phyloP scores from a whole-genome alignment of 2,113 vertebrate genomes.

The Istiophorus platypterus region DNA sequence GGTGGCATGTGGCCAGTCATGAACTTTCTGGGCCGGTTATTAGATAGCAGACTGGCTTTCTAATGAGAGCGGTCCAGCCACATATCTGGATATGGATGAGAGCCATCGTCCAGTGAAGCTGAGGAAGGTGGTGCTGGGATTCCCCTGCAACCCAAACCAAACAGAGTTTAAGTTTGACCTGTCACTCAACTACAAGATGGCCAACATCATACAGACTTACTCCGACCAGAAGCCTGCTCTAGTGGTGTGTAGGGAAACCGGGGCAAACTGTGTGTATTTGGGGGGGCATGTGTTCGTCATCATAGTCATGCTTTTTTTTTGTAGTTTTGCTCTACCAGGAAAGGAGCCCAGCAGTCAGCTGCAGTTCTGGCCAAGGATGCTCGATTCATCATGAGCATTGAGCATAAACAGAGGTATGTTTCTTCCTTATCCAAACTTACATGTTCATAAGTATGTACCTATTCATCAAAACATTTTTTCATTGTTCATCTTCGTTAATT shows the following conservation, averaged over 20 bases:
- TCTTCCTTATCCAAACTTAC: not conserved
- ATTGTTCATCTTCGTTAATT: not conserved
- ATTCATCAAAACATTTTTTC: not conserved
- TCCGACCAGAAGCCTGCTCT: conserved; percentile 94
- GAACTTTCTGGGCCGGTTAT: conserved; percentile 62
- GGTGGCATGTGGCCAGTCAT: not conserved
- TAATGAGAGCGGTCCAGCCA: conserved; percentile 86
- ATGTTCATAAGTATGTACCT: not conserved
- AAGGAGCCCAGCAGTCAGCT: conserved; percentile 96
- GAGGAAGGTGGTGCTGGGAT: conserved; percentile 94
- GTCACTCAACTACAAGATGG: conserved; percentile 95
- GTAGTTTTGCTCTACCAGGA: conserved; percentile 98
- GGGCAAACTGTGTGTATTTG: not conserved
- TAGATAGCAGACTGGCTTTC: conserved; percentile 98
- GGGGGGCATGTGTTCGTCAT: not conserved
- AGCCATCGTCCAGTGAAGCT: conserved; percentile 95
- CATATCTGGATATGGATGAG: conserved; percentile 94
- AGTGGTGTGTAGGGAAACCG: conserved; percentile 85
- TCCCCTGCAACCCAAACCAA: conserved; percentile 90
- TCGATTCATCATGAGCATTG: conserved; percentile 89
- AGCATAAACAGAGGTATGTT: conserved; percentile 93
- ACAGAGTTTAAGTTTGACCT: conserved; percentile 98
- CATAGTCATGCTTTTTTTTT: conserved; percentile 69
- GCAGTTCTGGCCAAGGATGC: conserved; percentile 93
- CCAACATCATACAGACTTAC: conserved; percentile 93